Evolutionary conservation across 2,888 invertebrate species (phyloP), one percentile per base, ranked within the genome.

Genomic region (Acanthoscelides obtectus): DNA sequence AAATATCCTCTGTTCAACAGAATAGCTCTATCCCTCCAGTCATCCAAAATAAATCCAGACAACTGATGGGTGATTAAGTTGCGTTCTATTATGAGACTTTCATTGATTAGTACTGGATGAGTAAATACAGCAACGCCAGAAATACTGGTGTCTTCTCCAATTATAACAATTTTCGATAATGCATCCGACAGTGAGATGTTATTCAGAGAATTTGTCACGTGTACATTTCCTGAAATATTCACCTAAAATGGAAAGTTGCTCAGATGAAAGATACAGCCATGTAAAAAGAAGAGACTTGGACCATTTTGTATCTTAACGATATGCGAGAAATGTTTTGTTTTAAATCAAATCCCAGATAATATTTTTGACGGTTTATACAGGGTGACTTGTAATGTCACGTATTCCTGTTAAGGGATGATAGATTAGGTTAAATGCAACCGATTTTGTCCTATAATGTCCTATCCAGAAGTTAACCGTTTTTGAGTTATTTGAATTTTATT

Each of bases 1-100:
- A 85, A 76, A 22, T 78, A 72, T 63, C 84, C 80, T 76, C 78
- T 79, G 79, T 88, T 84, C n/a, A 87, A 80, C 73, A 86, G 86
- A 19, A 88, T 75, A 0, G 86, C 83, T 74, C 87, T 84, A 2
- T 80, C 74, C 19, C 83, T 77, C 88, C 88, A 88, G 0, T 84
- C 82, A 2, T 77, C 77, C 0, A 88, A 71, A 69, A 84, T 80
- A 70, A 86, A 83, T 0, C 85, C 86, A 76, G 81, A 83, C 5
- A 89, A 75, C 70, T 76, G 79, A 8, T 80, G 73, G 0, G 85
- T 79, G 20, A 75, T 73, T 2, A 88, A 75, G 72, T 85, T 77
- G 0, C 71, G 77, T 71, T 75, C 80, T 22, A 80, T 81, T 72
- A 22, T 77, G 64, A 77, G 69, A 22, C 73, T 69, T 25, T 81